Conservation (phyloP, 1,140 invertebrate species). For the Lepidurus apus region DNA sequence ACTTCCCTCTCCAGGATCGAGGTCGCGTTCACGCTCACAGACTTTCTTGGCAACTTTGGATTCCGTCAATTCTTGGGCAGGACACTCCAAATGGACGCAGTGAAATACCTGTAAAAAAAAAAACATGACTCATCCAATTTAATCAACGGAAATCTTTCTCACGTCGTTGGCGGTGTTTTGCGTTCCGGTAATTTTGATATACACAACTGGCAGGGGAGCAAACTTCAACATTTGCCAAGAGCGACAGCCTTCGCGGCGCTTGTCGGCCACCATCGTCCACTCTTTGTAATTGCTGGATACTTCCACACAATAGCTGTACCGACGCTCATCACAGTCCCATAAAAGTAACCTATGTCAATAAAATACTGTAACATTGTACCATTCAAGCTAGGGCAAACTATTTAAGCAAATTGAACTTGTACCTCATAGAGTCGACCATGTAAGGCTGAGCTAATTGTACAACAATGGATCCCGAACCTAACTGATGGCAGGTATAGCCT, state of each 20-base stretch:
- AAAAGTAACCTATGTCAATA: constrained; percentile 63
- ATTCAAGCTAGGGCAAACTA: neutral
- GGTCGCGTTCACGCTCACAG: neutral
- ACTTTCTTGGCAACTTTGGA: neutral
- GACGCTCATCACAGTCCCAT: constrained; percentile 97
- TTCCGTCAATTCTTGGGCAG: constrained; percentile 52
- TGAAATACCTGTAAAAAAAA: constrained; percentile 75
- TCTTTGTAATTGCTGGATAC: constrained; percentile 85
- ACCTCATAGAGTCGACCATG: constrained; percentile 83
- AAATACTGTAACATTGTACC: constrained; percentile 10
- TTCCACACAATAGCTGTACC: constrained; percentile 94
- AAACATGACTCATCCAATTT: neutral
- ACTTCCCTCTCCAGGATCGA: neutral
- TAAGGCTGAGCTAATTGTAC: constrained; percentile 96
- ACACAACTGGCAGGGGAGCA: constrained; percentile 71
- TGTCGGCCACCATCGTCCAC: constrained; percentile 81
- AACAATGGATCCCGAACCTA: constrained; percentile 89
- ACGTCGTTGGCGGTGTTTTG: constrained; percentile 96
- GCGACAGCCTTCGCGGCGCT: constrained; percentile 64
- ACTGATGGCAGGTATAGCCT: constrained; percentile 97
- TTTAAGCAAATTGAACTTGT: constrained; percentile 35
- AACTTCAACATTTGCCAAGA: constrained; percentile 92
- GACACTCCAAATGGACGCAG: constrained; percentile 95
- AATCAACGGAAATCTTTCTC: constrained; percentile 31
- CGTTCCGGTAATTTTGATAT: constrained; percentile 89